Percentiles rank a stretch among this genome's conserved stretches.
These are phyloP conservation scores for Rhagophthalmus giganteus DNA, from an alignment of 2,888 invertebrate species.

Conservation along the genomic window DNA sequence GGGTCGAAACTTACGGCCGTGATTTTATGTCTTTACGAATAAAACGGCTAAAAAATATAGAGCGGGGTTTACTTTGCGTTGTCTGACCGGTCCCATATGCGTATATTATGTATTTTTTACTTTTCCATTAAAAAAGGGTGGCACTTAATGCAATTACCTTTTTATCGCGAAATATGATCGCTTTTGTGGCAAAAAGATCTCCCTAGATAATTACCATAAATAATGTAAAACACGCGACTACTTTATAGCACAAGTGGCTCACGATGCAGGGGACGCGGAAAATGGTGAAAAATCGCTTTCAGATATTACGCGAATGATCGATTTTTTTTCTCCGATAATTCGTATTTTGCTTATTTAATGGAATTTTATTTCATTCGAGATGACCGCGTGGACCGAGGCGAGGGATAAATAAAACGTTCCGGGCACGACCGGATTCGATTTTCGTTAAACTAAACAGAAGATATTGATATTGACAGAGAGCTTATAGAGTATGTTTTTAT, in stretches of 20 bases:
- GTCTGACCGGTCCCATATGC: neutral
- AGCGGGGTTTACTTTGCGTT: neutral
- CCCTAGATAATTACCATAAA: neutral
- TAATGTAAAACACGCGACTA: neutral
- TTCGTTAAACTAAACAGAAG: constrained; percentile 19
- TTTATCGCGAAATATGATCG: neutral
- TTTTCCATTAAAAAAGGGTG: neutral
- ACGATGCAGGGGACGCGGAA: neutral
- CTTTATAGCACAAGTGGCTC: neutral
- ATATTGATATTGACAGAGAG: constrained; percentile 23
- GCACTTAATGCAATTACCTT: neutral
- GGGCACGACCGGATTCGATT: no score
- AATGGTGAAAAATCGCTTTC: neutral
- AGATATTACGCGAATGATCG: constrained; percentile 1
- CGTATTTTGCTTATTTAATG: no score
- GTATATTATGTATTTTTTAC: neutral
- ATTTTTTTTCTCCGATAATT: no score
- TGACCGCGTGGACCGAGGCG: no score
- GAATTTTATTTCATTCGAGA: no score
- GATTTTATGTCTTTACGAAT: constrained; percentile 21
- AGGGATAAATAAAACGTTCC: no score
- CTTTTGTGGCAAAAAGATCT: neutral
- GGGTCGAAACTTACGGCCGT: constrained; percentile 14
- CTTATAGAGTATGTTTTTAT: constrained; percentile 16
- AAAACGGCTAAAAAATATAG: constrained; percentile 14